phyloP scores from a whole-genome alignment of 2,888 invertebrate species.

The Cephus nigrinus region DNA sequence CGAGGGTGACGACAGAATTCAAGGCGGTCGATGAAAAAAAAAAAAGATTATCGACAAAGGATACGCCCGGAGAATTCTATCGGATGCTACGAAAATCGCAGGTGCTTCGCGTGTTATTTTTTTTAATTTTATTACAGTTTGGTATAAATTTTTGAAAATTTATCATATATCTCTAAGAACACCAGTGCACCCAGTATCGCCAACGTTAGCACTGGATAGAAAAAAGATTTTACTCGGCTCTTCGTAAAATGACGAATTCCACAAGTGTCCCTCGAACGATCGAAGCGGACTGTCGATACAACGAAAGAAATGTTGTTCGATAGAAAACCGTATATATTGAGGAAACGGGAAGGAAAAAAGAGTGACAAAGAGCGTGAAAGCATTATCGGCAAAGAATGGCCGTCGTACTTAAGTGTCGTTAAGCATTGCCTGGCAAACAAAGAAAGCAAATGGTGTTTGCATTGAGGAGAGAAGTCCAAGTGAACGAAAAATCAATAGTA shows the following conservation, averaged over 20 bases:
- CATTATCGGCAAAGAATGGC: neutral
- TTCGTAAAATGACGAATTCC: neutral
- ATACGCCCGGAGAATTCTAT: neutral
- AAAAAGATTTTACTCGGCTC: neutral
- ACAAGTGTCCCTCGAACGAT: no score
- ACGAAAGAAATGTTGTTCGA: neutral
- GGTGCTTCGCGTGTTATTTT: neutral
- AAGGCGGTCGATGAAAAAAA: neutral
- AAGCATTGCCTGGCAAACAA: neutral
- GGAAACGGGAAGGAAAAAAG: neutral
- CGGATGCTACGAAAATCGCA: no score
- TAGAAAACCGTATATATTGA: neutral
- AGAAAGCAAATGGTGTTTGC: neutral
- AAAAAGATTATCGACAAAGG: neutral
- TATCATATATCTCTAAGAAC: neutral
- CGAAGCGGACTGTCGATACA: neutral
- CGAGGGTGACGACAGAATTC: neutral
- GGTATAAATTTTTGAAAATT: neutral
- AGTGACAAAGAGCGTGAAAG: neutral
- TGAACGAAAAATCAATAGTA: neutral
- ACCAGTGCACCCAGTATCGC: neutral
- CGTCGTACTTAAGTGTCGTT: neutral
- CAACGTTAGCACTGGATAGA: neutral
- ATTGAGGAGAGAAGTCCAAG: neutral
- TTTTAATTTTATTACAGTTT: neutral